Base-by-base conservation (phyloP, 2,797 vertebrate species). In the Eospalax fontanierii region DNA sequence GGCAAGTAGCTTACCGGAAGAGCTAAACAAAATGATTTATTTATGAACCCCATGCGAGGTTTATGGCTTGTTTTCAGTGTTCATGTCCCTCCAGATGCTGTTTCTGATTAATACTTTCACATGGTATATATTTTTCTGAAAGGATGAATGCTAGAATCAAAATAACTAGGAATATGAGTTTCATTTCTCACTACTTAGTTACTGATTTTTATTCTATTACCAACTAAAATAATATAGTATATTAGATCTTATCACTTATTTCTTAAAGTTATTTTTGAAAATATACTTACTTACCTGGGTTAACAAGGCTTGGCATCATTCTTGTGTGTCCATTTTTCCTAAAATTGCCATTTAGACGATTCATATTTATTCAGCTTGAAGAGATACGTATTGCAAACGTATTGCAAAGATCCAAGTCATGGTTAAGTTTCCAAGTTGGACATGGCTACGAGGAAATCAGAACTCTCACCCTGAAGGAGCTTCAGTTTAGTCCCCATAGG, bases 101-200 rank as follows among this genome's bases (percentile, higher is more conserved):
- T 96, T 84, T 92, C 68, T 50, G 61, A 4, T 33, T 70, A 57
- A 68, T 84, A n/a, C 28, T 76, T 70, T 59, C 87, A 68, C 46
- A 78, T 11, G 40, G 54, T 91, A 9, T 79, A 5, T 35, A 38
- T 40, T 57, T 50, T 88, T 81, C 70, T 85, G 57, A 89, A n/a
- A 89, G 90, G 82, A 70, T n/a, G 6, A 76, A 46, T 63, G 19
- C 65, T 68, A 35, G 54, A 78, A 76, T 66, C 8, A 89, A 96
- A 95, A 70, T 19, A 3, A 28, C 14, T 16, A 74, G 28, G 68
- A 21, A 87, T 83, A 1, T 40, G 54, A 87, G 65, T 14, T 95
- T 79, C 59, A 70, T 90, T 97, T 94, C 65, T 93, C 90, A 30
- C 30, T 89, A 33, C 54, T 63, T 65, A 35, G 11, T 87, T 73